Evolutionary conservation across 2,797 vertebrate species (phyloP).

Genomic region (Sandelia bainsii): DNA sequence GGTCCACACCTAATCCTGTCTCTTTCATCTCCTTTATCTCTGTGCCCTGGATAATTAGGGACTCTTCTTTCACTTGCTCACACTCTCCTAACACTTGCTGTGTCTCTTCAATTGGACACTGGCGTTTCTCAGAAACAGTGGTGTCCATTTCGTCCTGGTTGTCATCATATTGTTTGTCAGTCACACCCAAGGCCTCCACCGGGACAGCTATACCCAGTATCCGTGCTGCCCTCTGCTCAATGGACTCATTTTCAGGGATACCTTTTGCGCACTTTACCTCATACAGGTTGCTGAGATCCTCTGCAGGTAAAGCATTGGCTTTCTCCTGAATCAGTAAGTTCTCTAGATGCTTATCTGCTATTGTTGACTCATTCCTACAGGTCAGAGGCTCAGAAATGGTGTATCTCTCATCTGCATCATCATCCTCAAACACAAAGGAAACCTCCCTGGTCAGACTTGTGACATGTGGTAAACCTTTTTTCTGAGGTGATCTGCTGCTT

Average conservation of each 20-base stretch:
- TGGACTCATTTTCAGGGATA: constrained; percentile 92
- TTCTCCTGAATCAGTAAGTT: constrained; percentile 83
- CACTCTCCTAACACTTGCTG: constrained; percentile 67
- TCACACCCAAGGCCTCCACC: constrained; percentile 89
- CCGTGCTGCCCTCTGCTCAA: constrained; percentile 92
- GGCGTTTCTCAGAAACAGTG: constrained; percentile 13
- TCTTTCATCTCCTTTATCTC: constrained; percentile 42
- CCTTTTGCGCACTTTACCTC: constrained; percentile 85
- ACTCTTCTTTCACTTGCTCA: constrained; percentile 69
- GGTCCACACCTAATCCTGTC: constrained; percentile 18
- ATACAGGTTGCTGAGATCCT: constrained; percentile 86
- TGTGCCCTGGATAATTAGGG: constrained; percentile 35
- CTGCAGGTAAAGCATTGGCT: constrained; percentile 73
- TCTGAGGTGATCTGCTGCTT: constrained; percentile 57
- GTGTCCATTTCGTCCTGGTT: constrained; percentile 17
- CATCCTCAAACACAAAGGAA: constrained; percentile 52
- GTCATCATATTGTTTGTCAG: constrained; percentile 56
- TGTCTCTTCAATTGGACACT: constrained; percentile 47
- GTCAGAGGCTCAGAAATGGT: constrained; percentile 65
- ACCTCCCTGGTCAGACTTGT: constrained; percentile 52
- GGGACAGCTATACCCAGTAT: constrained; percentile 95
- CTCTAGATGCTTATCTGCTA: constrained; percentile 84
- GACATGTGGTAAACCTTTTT: constrained; percentile 34
- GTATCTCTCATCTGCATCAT: constrained; percentile 51
- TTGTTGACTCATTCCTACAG: constrained; percentile 80